A percentile compares a stretch with the other conserved stretches of the same genome.
Evolutionary conservation across 2,113 vertebrate species (phyloP).

Genomic region (Cebidichthys violaceus): DNA sequence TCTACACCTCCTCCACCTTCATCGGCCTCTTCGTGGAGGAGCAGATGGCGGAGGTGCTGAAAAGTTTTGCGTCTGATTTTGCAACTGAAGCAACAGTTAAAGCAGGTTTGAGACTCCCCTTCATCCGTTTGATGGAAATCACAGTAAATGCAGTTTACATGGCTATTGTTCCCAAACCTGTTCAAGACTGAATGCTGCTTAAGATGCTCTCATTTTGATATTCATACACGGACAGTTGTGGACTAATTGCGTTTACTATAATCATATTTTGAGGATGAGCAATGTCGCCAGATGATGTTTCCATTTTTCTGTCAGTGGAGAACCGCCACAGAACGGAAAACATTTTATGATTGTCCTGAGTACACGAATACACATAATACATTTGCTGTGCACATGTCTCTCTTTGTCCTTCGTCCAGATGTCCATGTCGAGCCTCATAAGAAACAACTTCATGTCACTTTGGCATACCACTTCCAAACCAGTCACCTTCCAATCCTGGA

Average conservation of each 20-base stretch:
- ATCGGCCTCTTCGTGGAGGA: constrained; percentile 98
- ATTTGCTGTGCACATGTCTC: background rate
- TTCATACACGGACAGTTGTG: background rate
- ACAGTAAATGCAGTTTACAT: background rate
- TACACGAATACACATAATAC: no score
- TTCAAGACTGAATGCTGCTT: background rate
- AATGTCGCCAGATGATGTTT: background rate
- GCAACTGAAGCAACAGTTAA: constrained; percentile 90
- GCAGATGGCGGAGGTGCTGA: constrained; percentile 93
- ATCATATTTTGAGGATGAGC: background rate
- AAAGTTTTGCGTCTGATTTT: constrained; percentile 95
- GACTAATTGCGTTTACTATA: background rate
- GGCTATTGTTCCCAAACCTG: background rate
- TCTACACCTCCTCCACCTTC: constrained; percentile 96
- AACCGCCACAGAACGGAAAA: background rate
- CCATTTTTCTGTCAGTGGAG: background rate
- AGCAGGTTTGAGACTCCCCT: constrained; percentile 84
- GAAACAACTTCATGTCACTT: constrained; percentile 97
- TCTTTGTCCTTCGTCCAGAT: constrained; percentile 79
- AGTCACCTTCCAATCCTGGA: constrained; percentile 91
- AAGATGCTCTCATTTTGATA: background rate
- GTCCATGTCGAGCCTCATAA: constrained; percentile 95
- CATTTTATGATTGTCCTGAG: background rate
- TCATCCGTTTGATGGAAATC: background rate
- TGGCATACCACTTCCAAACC: constrained; percentile 97